Percentiles rank a stretch among this genome's conserved stretches.
Conservation (phyloP, 1,140 invertebrate species). For the Lepidurus couesii region DNA sequence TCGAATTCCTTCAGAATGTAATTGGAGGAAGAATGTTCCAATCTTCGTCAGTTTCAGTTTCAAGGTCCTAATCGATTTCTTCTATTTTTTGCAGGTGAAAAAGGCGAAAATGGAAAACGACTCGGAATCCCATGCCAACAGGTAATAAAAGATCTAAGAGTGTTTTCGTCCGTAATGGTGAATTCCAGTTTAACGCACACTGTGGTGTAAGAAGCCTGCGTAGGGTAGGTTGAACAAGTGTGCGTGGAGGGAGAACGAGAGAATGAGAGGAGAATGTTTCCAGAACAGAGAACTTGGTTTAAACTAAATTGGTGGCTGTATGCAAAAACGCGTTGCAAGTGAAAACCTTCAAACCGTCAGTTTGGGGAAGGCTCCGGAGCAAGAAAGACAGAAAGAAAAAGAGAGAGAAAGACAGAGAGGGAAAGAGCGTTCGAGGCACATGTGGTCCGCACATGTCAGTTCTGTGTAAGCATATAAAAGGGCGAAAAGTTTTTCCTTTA, state of each 20-base stretch:
- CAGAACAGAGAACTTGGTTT: too few relatives aligned
- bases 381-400: not conserved
- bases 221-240: too few relatives aligned
- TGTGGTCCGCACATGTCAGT: slow-evolving; percentile 7
- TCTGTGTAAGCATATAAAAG: not conserved
- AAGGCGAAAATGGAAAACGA: slow-evolving; percentile 11
- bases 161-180: too few relatives aligned
- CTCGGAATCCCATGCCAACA: not conserved
- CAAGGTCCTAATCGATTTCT: not conserved
- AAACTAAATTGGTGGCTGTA: too few relatives aligned
- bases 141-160: not conserved
- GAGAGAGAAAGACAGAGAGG: not conserved
- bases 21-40: too few relatives aligned
- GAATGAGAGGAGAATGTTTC: too few relatives aligned
- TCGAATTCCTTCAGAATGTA: too few relatives aligned
- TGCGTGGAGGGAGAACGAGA: too few relatives aligned
- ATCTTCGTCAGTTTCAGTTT: not conserved
- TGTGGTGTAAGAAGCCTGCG: too few relatives aligned
- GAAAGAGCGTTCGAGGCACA: not conserved
- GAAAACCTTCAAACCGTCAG: not conserved
- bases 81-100: not conserved
- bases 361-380: not conserved
- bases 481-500: not conserved
- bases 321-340: too few relatives aligned
- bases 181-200: too few relatives aligned